Conservation (phyloP, 2,113 vertebrate species). For the Callipepla californica region DNA sequence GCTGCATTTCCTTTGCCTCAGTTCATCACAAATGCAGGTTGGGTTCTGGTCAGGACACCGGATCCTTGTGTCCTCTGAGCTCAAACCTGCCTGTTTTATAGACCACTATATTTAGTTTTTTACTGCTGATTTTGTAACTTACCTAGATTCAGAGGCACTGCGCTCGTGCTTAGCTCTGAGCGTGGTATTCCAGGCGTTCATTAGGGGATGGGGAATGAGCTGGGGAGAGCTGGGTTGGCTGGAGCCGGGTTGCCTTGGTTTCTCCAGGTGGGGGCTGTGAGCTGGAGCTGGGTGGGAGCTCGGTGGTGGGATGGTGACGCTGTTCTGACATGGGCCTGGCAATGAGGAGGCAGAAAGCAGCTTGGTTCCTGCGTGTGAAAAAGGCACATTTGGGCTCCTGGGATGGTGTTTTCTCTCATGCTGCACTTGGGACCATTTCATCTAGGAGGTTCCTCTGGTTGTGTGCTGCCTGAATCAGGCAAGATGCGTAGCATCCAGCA, state of each 20-base stretch:
- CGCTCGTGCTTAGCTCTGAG: not conserved
- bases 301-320: not conserved
- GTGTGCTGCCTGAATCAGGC: fast-evolving
- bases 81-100: not conserved
- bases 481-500: not conserved
- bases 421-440: fast-evolving
- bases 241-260: not conserved
- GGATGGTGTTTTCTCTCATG: not conserved
- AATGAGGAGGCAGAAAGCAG: not conserved
- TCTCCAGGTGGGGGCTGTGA: not conserved
- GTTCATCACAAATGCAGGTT: not conserved
- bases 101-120: not conserved
- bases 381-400: not conserved
- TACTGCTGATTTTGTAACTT: not conserved
- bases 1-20: fast-evolving
- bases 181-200: not conserved
- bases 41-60: not conserved
- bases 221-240: not conserved
- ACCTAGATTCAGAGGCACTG: not conserved
- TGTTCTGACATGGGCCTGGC: not conserved
- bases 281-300: not conserved
- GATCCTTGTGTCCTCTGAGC: not conserved
- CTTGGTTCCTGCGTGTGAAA: not conserved
- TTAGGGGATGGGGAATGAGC: not conserved
- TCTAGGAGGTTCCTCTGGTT: not conserved